A percentile compares a stretch with the other conserved stretches of the same genome.
Conservation (phyloP, 2,888 invertebrate genomes). For the Apotomis capreana region DNA sequence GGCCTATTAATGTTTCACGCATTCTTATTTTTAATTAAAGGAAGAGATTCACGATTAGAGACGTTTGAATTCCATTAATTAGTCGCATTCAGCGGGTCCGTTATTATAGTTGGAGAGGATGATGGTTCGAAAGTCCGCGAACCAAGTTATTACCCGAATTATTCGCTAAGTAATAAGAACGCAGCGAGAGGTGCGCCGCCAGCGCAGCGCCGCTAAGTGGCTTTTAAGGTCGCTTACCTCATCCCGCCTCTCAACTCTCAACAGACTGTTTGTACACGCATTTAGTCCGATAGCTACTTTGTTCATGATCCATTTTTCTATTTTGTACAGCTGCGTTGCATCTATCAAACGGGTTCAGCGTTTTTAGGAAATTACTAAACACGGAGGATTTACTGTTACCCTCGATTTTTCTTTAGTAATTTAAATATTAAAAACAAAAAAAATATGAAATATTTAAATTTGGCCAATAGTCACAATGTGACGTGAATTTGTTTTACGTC, state of each 20-base stretch:
- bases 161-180: conserved; percentile 75
- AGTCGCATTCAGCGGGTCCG: conserved; percentile 48
- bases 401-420: too few species aligned
- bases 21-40: conserved; percentile 43
- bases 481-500: neutral
- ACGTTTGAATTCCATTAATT: conserved; percentile 49
- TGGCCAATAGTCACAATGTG: too few species aligned
- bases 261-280: conserved; percentile 66
- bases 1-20: conserved; percentile 33
- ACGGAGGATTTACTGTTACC: too few species aligned
- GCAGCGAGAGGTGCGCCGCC: conserved; percentile 64
- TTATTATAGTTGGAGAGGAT: conserved; percentile 41
- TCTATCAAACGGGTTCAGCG: too few species aligned
- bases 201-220: conserved; percentile 75
- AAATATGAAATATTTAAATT: too few species aligned
- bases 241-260: conserved; percentile 66
- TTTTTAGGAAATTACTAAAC: too few species aligned
- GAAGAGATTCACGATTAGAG: conserved; percentile 45
- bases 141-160: conserved; percentile 65
- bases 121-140: conserved; percentile 36
- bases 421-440: too few species aligned
- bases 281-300: conserved; percentile 60
- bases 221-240: conserved; percentile 82
- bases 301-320: conserved; percentile 58
- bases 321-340: neutral